Percentiles rank a stretch among this genome's conserved stretches.
Evolutionary conservation across 1,140 invertebrate genomes (phyloP).

Genomic region (Drosophila funebris): DNA sequence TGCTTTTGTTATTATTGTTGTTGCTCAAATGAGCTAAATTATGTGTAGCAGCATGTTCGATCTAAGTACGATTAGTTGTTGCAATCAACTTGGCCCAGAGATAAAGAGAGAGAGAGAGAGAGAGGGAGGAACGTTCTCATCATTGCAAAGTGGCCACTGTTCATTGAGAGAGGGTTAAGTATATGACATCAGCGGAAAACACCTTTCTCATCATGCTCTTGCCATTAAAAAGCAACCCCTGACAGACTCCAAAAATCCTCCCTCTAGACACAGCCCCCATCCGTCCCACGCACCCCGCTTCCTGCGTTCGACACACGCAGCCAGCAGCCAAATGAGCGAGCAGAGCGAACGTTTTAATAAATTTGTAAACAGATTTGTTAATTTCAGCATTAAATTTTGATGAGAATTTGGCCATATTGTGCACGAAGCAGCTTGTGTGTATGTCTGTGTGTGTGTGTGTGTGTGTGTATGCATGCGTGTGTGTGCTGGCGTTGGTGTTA

Average conservation of each 20-base stretch:
- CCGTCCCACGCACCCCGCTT: background rate
- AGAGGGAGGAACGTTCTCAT: background rate
- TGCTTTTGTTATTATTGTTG: conserved; percentile 21
- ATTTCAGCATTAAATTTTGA: conserved; percentile 84
- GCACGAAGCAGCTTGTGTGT: conserved; percentile 26
- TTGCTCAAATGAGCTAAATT: conserved; percentile 39
- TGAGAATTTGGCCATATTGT: conserved; percentile 83
- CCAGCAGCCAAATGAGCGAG: conserved; percentile 58
- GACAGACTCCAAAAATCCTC: background rate
- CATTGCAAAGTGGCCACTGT: background rate
- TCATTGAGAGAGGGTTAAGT: conserved; percentile 26
- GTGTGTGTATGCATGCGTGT: conserved; percentile 28
- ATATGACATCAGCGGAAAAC: conserved; percentile 39
- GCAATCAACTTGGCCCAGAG: background rate
- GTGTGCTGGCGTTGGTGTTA: conserved; percentile 58
- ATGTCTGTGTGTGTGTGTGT: conserved; percentile 10
- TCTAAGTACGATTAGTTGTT: conserved; percentile 19
- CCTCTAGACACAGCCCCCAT: background rate
- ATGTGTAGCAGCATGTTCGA: conserved; percentile 30
- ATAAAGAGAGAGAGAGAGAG: background rate
- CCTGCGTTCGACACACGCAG: background rate
- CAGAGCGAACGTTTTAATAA: conserved; percentile 80
- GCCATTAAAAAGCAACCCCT: conserved; percentile 37
- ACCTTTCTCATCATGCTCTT: conserved; percentile 30
- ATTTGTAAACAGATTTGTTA: conserved; percentile 84